A percentile compares a stretch with the other conserved stretches of the same genome.
These are phyloP conservation scores for Drosophila neotestacea DNA, from an alignment of 2,888 invertebrate genomes.

Conservation along the genomic window DNA sequence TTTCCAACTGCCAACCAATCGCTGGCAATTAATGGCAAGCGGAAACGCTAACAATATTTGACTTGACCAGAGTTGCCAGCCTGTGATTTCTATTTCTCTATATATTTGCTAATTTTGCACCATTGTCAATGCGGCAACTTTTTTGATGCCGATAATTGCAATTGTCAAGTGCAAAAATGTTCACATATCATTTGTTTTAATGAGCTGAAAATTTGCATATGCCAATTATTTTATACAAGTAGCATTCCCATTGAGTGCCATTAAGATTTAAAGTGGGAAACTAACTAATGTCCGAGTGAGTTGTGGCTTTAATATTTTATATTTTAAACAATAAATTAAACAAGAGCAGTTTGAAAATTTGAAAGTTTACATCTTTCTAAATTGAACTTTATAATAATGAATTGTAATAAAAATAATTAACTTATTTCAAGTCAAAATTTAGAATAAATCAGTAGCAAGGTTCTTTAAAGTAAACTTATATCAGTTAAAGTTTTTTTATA, in stretches of 20 bases:
- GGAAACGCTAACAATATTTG: conserved; percentile 20
- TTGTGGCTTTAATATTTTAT: background rate
- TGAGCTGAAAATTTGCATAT: conserved; percentile 45
- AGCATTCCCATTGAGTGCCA: too few species aligned
- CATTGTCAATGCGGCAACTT: conserved; percentile 25
- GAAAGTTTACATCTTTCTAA: too few species aligned
- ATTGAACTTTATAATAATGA: too few species aligned
- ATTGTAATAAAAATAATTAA: too few species aligned
- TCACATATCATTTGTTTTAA: conserved; percentile 47
- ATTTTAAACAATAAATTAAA: background rate
- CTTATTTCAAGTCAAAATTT: too few species aligned
- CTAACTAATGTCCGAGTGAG: background rate
- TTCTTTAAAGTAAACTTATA: too few species aligned
- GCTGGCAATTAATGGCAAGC: conserved; percentile 24
- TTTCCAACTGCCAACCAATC: conserved; percentile 29
- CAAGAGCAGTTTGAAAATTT: too few species aligned
- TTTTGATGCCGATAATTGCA: conserved; percentile 35
- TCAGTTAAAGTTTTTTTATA: too few species aligned
- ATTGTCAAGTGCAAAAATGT: conserved; percentile 48
- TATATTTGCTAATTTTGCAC: conserved; percentile 27
- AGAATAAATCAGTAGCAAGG: too few species aligned
- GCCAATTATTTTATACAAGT: conserved; percentile 14
- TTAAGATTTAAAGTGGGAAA: conserved; percentile 4
- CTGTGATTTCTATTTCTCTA: background rate
- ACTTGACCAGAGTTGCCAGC: conserved; percentile 24